Percentiles rank a stretch among this genome's conserved stretches.
Conservation (phyloP, 1,140 invertebrate genomes). For the Ylistrum balloti region DNA sequence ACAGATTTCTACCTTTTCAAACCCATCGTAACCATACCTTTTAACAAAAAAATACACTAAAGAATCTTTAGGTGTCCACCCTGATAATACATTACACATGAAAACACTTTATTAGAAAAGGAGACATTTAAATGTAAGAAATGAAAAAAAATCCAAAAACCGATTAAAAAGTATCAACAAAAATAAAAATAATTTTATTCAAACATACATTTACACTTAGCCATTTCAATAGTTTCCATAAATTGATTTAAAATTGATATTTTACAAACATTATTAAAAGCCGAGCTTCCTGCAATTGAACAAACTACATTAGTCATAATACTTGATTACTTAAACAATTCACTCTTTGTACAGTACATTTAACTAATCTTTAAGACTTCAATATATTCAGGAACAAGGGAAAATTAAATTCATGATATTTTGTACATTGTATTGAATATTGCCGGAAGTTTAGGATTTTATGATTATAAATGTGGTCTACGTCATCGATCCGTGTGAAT, state of each 20-base stretch:
- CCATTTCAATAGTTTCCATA: not conserved
- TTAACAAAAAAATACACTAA: not conserved
- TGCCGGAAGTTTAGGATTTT: not conserved
- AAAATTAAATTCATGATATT: not conserved
- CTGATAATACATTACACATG: not conserved
- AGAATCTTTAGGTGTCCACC: not conserved
- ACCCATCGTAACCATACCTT: not conserved
- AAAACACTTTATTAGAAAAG: too few species aligned
- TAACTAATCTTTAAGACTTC: not conserved
- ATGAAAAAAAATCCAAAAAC: too few species aligned
- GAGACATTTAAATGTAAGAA: too few species aligned
- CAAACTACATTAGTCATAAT: not conserved
- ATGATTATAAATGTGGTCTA: not conserved
- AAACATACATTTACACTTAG: not conserved
- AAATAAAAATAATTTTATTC: too few species aligned
- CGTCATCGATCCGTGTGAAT: slow-evolving; percentile 37
- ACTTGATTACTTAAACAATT: not conserved
- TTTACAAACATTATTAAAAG: not conserved
- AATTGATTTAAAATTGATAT: not conserved
- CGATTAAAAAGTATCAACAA: too few species aligned
- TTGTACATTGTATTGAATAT: not conserved
- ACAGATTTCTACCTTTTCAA: too few species aligned
- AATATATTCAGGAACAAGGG: not conserved
- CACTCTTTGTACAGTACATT: not conserved
- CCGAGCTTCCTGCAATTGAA: not conserved